These are phyloP conservation scores for Rhizomys pruinosus DNA, from an alignment of 2,113 vertebrate genomes.

Conservation along the genomic window DNA sequence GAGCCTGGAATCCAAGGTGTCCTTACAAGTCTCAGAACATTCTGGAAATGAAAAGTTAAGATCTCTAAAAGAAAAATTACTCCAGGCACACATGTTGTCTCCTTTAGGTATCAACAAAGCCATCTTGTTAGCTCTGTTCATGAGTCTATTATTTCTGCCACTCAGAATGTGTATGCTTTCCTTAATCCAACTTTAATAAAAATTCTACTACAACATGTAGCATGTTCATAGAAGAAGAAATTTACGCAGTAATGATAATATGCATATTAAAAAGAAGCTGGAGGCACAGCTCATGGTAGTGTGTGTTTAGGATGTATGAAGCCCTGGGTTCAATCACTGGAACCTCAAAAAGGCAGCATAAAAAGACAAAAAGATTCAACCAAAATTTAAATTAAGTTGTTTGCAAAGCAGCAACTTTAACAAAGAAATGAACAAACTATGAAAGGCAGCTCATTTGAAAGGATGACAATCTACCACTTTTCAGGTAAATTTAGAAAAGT, in stretches of 20 bases:
- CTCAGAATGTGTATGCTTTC: not conserved
- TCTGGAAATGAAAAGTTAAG: not conserved
- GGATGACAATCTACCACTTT: not conserved
- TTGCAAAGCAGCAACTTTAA: not conserved
- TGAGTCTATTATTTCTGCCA: not conserved
- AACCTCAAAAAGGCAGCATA: not conserved
- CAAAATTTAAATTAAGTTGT: not conserved
- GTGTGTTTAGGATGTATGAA: not conserved
- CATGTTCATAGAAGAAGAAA: not conserved
- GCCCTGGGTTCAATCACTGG: not conserved
- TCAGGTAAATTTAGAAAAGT: not conserved
- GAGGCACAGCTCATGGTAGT: not conserved
- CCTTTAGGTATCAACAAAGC: not conserved
- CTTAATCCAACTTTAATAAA: not conserved
- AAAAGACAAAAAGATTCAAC: not conserved
- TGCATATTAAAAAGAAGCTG: not conserved
- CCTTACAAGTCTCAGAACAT: not conserved
- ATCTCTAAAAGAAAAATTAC: not conserved
- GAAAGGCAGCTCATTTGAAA: not conserved
- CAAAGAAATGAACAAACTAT: not conserved
- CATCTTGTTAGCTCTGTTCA: not conserved
- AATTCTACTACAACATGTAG: not conserved
- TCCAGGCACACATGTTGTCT: accelerated
- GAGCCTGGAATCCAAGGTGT: not conserved
- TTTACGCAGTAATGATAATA: not conserved